Percentiles rank a stretch among this genome's conserved stretches.
These are phyloP conservation scores for Lichenostomus cassidix DNA, from an alignment of 2,113 vertebrate species.

Conservation along the genomic window DNA sequence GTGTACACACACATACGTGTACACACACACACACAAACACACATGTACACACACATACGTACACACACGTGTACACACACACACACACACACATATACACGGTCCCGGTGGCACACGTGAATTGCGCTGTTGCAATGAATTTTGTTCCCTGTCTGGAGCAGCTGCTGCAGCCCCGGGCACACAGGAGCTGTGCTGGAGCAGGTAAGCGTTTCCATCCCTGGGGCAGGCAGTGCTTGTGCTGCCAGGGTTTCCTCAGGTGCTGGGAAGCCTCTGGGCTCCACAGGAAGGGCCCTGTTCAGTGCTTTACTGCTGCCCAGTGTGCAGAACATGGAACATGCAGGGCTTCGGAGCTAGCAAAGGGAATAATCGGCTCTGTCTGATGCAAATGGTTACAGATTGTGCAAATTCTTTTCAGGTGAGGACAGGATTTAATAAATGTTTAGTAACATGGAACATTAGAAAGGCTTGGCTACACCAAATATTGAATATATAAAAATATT, in stretches of 20 bases:
- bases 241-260: background rate
- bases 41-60: too few species aligned
- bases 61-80: too few species aligned
- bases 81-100: too few species aligned
- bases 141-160: background rate
- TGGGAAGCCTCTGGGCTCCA: background rate
- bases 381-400: background rate
- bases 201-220: background rate
- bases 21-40: too few species aligned
- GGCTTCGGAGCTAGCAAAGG: background rate
- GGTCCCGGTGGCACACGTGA: too few species aligned
- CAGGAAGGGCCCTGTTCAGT: accelerated
- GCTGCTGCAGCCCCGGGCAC: background rate
- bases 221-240: background rate
- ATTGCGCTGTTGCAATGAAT: too few species aligned
- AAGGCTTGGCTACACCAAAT: background rate
- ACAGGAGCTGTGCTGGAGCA: background rate
- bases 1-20: too few species aligned
- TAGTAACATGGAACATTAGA: background rate
- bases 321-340: background rate
- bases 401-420: background rate
- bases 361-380: background rate
- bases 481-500: background rate
- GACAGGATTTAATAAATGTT: background rate
- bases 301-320: accelerated